Base-by-base conservation (phyloP, 2,888 invertebrate species). In the Temnothorax unifasciatus region DNA sequence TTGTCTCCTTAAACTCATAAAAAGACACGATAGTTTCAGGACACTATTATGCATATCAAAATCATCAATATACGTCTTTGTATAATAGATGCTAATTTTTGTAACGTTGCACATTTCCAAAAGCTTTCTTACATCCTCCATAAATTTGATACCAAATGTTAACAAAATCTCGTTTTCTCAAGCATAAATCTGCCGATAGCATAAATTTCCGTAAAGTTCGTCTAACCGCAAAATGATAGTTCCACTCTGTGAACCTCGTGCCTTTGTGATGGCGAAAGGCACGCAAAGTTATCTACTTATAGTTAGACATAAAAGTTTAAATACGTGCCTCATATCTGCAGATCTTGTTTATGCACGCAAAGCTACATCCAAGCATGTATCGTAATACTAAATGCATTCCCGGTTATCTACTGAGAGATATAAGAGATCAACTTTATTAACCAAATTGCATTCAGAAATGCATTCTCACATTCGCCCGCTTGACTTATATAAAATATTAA, bases 251-350 rank as follows among this genome's bases (percentile, higher is more conserved):
- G 21, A 50, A 47, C 15, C 61, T 15, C 3, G n/a, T 34, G 44
- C 29, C 18, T 18, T 59, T 44, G 29, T 38, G 18, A 21, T 18
- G 6, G 3, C 4, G 13, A 5, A 66, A 69, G 52, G 34, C 6
- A 18, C 13, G 9, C 18, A 6, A 41, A 68, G 29, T 77, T 77
- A 54, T 66, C n/a, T 29, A 41, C 52, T 77, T 68, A 25, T 54
- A 69, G 25, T 77, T 54, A 29, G 41, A 69, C 5, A 29, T 41
- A 41, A 68, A 77, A 77, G 41, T 77, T 77, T n/a, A 54, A 76
- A 41, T 50, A 68, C 68, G 41, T 54, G 41, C 77, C 41, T 11
- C 3, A 44, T 64, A 75, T 75, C 61, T 63, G 63, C 34, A 66
- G 52, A 66, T 52, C n/a, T 77, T 77, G 52, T 76, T 76, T 66